Conservation (phyloP, 2,888 invertebrate species). For the Mechanitis mazaeus region DNA sequence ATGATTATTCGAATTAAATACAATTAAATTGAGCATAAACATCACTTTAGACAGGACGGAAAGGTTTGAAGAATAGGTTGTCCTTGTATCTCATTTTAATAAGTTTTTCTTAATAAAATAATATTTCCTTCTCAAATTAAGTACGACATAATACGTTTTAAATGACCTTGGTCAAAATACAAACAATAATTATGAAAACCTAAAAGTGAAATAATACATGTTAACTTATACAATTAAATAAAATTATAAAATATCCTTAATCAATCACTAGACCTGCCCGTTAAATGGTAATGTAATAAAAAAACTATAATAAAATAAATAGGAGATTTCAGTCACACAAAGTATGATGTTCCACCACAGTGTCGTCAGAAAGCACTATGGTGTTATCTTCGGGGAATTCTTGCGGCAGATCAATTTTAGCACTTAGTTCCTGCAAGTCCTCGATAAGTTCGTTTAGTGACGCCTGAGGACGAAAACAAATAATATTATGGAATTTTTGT, state of each 20-base stretch:
- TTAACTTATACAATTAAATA: background rate
- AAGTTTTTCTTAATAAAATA: background rate
- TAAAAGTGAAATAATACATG: background rate
- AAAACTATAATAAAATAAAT: background rate
- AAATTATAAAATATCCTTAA: constrained; percentile 3
- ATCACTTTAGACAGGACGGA: background rate
- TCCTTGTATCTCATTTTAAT: background rate
- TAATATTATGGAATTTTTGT: background rate
- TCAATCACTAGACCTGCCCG: constrained; percentile 3
- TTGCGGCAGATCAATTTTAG: constrained; percentile 61
- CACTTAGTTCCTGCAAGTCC: constrained; percentile 61
- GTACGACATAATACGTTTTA: constrained; percentile 7
- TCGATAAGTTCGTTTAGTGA: constrained; percentile 58
- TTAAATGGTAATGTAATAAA: background rate
- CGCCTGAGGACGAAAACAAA: constrained; percentile 37
- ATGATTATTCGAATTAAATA: background rate
- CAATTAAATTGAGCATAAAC: background rate
- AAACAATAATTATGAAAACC: background rate
- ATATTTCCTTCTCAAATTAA: background rate
- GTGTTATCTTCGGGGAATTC: constrained; percentile 61
- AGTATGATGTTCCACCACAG: constrained; percentile 61
- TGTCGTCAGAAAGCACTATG: constrained; percentile 61
- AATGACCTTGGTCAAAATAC: background rate
- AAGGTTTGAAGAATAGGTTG: background rate
- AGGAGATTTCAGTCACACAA: constrained; percentile 48